A percentile compares a stretch with the other conserved stretches of the same genome.
Conservation (phyloP, 2,113 vertebrate species). For the Acanthisitta chloris region DNA sequence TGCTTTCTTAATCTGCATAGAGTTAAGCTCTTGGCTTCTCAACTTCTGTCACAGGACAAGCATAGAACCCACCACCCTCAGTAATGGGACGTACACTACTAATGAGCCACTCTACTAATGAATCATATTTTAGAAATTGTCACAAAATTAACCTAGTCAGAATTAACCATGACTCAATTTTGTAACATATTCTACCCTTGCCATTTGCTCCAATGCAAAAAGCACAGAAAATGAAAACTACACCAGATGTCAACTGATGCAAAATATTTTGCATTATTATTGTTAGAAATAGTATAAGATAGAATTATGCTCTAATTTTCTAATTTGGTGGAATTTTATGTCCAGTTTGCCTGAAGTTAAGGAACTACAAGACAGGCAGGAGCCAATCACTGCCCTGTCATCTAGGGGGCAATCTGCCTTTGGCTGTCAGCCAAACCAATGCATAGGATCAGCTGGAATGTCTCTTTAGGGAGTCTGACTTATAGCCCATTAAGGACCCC, state of each 20-base stretch:
- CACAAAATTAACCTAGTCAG: not conserved
- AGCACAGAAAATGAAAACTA: not conserved
- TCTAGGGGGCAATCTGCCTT: not conserved
- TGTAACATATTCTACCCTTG: not conserved
- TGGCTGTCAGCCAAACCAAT: not conserved
- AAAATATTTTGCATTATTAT: not conserved
- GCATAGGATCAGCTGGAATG: not conserved
- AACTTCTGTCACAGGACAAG: not conserved
- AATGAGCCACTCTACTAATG: not conserved
- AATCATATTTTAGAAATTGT: not conserved
- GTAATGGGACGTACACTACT: not conserved
- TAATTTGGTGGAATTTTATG: not conserved
- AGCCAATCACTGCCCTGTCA: not conserved
- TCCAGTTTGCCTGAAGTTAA: not conserved
- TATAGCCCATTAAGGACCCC: not conserved
- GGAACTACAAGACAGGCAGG: not conserved
- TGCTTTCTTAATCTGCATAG: not conserved
- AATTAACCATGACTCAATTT: not conserved
- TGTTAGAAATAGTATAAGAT: not conserved
- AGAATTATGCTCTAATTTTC: not conserved
- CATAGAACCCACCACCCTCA: not conserved
- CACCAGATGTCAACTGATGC: not conserved
- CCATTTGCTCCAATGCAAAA: not conserved
- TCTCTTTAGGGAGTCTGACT: not conserved
- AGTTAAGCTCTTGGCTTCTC: not conserved